A percentile compares a stretch with the other conserved stretches of the same genome.
Conservation (phyloP, 1,140 invertebrate genomes). For the Amyelois transitella region DNA sequence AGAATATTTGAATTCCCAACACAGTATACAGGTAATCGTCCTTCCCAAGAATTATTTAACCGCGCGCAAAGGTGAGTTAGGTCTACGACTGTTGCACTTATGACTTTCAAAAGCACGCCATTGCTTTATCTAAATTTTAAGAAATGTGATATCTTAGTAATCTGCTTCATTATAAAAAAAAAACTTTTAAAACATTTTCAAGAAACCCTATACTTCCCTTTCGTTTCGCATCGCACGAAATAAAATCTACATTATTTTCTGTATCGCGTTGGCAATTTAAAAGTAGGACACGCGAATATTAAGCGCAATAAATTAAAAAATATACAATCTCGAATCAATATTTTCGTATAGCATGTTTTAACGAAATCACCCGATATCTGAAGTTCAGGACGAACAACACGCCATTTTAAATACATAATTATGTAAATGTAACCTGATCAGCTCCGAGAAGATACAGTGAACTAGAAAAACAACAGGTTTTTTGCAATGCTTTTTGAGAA, state of each 20-base stretch:
- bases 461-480: background rate
- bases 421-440: background rate
- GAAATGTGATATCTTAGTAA: background rate
- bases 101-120: background rate
- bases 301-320: too few relatives aligned
- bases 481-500: background rate
- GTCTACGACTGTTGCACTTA: background rate
- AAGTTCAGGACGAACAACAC: background rate
- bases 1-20: too few relatives aligned
- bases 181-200: background rate
- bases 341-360: too few relatives aligned
- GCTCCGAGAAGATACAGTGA: background rate
- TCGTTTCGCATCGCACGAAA: too few relatives aligned
- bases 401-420: background rate
- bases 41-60: conserved; percentile 5
- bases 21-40: background rate
- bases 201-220: background rate
- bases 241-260: too few relatives aligned
- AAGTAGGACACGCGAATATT: too few relatives aligned
- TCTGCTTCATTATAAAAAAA: background rate
- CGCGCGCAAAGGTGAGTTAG: background rate
- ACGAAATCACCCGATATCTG: background rate
- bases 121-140: too few relatives aligned
- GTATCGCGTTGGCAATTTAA: too few relatives aligned
- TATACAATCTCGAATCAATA: too few relatives aligned